These are phyloP conservation scores for Picathartes gymnocephalus DNA, from an alignment of 2,113 vertebrate species.

Conservation along the genomic window DNA sequence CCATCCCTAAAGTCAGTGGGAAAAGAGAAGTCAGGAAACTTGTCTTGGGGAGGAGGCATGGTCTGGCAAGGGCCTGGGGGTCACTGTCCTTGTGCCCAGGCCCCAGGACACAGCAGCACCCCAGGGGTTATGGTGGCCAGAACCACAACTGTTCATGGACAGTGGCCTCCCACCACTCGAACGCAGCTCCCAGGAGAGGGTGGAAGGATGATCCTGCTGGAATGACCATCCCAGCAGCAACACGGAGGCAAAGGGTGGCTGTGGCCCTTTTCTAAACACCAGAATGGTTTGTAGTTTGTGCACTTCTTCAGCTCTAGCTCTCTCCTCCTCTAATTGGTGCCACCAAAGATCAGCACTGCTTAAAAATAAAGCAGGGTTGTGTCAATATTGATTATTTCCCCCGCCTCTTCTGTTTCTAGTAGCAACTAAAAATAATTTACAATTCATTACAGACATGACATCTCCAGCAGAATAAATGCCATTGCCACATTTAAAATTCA, in stretches of 20 bases:
- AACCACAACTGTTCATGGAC: rapidly evolving
- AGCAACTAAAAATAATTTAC: slow-evolving; percentile 42
- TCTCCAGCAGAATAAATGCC: neutral
- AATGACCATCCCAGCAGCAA: neutral
- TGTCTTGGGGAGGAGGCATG: neutral
- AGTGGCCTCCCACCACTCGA: neutral
- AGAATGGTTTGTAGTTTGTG: neutral
- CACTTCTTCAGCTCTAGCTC: neutral
- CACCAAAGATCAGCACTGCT: neutral
- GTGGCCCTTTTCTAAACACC: neutral
- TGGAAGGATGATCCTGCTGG: rapidly evolving
- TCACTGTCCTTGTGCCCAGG: neutral
- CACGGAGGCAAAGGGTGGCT: rapidly evolving
- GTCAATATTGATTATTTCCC: neutral
- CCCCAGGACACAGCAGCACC: neutral
- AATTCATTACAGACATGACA: neutral
- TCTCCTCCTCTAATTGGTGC: neutral
- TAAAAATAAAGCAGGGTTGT: slow-evolving; percentile 13
- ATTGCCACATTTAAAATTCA: neutral
- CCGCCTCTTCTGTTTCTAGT: neutral
- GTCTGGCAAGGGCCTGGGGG: neutral
- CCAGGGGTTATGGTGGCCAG: neutral
- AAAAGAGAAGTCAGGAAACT: neutral
- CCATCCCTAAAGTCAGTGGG: neutral
- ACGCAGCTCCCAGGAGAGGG: neutral